A percentile compares a stretch with the other conserved stretches of the same genome.
phyloP scores from a whole-genome alignment of 2,888 invertebrate species.

The Ferdinandea cuprea region DNA sequence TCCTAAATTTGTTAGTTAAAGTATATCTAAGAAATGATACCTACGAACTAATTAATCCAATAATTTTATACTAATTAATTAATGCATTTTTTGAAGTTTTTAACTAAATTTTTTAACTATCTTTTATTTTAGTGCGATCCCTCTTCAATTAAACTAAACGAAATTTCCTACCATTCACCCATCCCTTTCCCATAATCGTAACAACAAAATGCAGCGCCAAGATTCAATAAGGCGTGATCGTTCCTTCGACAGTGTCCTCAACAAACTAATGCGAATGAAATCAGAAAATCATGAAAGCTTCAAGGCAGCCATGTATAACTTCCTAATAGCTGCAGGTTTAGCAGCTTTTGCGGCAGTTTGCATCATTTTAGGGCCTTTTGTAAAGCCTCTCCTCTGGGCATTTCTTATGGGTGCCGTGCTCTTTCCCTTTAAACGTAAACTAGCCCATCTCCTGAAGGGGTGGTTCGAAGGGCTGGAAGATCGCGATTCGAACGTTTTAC shows the following conservation, averaged over 20 bases:
- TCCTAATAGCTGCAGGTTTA: slow-evolving; percentile 81
- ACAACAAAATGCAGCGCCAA: slow-evolving; percentile 80
- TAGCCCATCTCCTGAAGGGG: slow-evolving; percentile 89
- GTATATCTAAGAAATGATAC: too few relatives aligned
- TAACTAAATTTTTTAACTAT: too few relatives aligned
- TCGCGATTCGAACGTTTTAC: slow-evolving; percentile 87
- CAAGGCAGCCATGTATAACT: slow-evolving; percentile 82
- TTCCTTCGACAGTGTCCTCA: slow-evolving; percentile 82
- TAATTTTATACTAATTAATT: too few relatives aligned
- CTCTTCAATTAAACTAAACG: background rate
- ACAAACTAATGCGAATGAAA: slow-evolving; percentile 80
- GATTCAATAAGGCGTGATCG: slow-evolving; percentile 81
- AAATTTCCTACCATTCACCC: slow-evolving; percentile 7
- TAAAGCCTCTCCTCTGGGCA: slow-evolving; percentile 97
- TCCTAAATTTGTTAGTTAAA: too few relatives aligned
- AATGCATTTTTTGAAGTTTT: too few relatives aligned
- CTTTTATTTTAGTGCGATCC: background rate
- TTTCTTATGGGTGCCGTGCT: slow-evolving; percentile 97
- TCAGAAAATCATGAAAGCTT: slow-evolving; percentile 82
- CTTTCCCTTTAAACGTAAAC: slow-evolving; percentile 95
- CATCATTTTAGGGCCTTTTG: slow-evolving; percentile 94
- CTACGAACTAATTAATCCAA: too few relatives aligned
- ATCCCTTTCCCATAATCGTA: slow-evolving; percentile 8
- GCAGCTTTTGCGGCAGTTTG: slow-evolving; percentile 87
- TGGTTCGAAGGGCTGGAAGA: slow-evolving; percentile 91